Evolutionary conservation across 2,797 vertebrate genomes (phyloP).

Genomic region (Syncerus caffer): DNA sequence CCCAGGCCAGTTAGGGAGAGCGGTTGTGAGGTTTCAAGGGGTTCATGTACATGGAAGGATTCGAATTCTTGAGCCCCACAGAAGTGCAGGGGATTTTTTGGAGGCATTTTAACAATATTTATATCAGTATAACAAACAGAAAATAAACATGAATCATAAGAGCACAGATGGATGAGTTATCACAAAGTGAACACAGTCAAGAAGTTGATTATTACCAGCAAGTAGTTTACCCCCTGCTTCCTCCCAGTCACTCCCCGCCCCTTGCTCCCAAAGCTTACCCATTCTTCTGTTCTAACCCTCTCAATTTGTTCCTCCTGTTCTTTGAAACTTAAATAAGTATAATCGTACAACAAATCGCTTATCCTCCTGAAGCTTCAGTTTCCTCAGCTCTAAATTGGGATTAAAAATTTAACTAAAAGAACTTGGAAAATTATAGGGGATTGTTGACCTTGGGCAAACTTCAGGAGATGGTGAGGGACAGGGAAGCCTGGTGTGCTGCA

Average conservation of each 20-base stretch:
- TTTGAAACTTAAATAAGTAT: no score
- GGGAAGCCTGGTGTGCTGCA: neutral
- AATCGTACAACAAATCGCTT: no score
- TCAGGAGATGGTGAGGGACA: neutral
- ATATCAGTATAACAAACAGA: neutral
- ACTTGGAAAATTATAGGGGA: neutral
- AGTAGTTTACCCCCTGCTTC: neutral
- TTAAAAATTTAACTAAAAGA: neutral
- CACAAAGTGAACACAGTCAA: neutral
- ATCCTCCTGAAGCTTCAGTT: neutral
- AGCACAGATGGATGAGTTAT: neutral
- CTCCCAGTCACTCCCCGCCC: no score
- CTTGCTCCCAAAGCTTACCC: no score
- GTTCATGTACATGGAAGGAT: neutral
- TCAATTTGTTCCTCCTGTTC: no score
- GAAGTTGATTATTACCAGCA: neutral
- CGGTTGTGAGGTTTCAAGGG: neutral
- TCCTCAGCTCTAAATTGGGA: neutral
- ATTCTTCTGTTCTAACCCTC: no score
- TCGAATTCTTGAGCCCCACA: neutral
- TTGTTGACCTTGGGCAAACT: neutral
- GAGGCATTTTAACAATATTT: neutral
- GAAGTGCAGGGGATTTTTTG: no score
- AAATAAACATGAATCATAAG: neutral
- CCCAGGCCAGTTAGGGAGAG: neutral